Evolutionary conservation across 2,113 vertebrate species (phyloP).

Genomic region (Perccottus glenii): DNA sequence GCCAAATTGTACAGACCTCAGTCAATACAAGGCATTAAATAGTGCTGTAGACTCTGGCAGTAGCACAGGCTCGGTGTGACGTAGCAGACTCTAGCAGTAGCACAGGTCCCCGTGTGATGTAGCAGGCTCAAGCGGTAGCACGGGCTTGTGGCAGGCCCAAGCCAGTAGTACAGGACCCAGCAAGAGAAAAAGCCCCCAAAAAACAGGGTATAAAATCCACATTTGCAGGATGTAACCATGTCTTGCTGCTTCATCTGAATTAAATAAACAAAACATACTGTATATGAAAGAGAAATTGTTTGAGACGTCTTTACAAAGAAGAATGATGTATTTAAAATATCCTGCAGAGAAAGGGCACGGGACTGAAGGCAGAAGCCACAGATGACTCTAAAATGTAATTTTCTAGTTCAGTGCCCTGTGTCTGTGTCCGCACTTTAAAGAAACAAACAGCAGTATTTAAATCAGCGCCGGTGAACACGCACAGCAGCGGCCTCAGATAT

Average conservation of each 20-base stretch:
- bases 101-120: too few species aligned
- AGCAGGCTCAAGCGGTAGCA: too few species aligned
- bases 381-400: slow-evolving; percentile 82
- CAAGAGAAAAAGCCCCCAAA: too few species aligned
- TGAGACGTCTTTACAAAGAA: slow-evolving; percentile 29
- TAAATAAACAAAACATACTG: neutral
- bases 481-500: slow-evolving; percentile 30
- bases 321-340: slow-evolving; percentile 61
- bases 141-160: too few species aligned
- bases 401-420: slow-evolving; percentile 83
- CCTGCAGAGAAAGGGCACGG: slow-evolving; percentile 73
- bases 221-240: too few species aligned
- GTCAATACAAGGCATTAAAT: too few species aligned
- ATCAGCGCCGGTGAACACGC: slow-evolving; percentile 39
- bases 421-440: slow-evolving; percentile 72
- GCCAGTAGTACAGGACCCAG: too few species aligned
- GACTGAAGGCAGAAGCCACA: slow-evolving; percentile 56
- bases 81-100: too few species aligned
- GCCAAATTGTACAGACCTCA: too few species aligned
- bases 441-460: slow-evolving; percentile 74
- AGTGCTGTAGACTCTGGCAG: too few species aligned
- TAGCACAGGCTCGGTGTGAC: too few species aligned
- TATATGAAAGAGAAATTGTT: neutral
- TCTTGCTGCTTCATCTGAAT: neutral
- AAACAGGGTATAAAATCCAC: too few species aligned